These are phyloP conservation scores for Aphrocallistes beatrix DNA, from an alignment of 37 sponge, comb jelly and placozoan genomes.

Conservation along the genomic window DNA sequence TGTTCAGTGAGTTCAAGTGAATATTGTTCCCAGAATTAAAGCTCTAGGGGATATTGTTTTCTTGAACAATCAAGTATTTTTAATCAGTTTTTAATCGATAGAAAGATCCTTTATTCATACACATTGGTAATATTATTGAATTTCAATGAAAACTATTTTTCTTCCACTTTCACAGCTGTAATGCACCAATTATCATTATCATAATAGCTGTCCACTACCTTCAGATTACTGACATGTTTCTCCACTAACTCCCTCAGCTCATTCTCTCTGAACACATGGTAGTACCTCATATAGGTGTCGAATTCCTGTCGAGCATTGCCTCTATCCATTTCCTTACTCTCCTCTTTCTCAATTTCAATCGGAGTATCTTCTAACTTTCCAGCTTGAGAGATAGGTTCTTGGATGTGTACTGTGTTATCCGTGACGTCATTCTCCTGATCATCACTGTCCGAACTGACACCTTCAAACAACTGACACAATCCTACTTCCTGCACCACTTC, in stretches of 20 bases:
- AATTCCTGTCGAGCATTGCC: conserved; percentile 18
- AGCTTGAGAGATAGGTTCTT: background rate
- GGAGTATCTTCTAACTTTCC: background rate
- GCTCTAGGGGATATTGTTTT: too few species aligned
- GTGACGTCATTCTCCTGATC: background rate
- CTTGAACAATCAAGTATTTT: too few species aligned
- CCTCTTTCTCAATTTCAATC: background rate
- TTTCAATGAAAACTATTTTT: too few species aligned
- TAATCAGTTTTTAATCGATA: too few species aligned
- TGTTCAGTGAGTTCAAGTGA: too few species aligned
- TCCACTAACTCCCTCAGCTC: conserved; percentile 49
- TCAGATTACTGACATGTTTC: conserved; percentile 9
- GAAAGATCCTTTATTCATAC: too few species aligned
- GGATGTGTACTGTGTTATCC: background rate
- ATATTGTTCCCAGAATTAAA: too few species aligned
- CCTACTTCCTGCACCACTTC: background rate
- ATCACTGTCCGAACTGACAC: background rate
- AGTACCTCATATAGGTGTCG: conserved; percentile 68
- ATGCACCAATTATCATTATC: conserved; percentile 99
- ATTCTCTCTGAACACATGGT: conserved; percentile 80
- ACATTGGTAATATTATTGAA: too few species aligned
- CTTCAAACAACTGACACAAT: background rate
- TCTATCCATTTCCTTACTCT: background rate
- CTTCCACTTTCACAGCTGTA: conserved; percentile 27
- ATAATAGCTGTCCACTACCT: conserved; percentile 55